Evolutionary conservation across 2,888 invertebrate species (phyloP).

Genomic region (Leptura quadrifasciata): DNA sequence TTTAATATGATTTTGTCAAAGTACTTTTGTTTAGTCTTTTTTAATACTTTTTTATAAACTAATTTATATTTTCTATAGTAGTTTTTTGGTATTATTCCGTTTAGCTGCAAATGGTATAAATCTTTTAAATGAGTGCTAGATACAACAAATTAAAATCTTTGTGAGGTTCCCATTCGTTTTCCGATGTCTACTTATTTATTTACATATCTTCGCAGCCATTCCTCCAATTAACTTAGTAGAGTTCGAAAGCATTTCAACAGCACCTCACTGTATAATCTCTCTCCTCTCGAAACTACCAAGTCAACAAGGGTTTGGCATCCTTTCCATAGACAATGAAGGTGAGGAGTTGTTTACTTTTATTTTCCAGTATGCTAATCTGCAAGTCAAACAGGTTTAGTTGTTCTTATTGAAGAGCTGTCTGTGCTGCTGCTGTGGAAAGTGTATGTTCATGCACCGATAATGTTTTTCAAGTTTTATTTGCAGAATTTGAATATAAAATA

Average conservation of each 20-base stretch:
- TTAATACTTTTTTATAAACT: too few species aligned
- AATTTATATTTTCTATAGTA: too few species aligned
- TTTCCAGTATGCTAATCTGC: conserved; percentile 41
- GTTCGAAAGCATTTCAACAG: conserved; percentile 16
- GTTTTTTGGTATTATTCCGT: too few species aligned
- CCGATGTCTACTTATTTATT: background rate
- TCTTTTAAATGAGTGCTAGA: too few species aligned
- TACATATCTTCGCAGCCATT: background rate
- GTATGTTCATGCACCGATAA: background rate
- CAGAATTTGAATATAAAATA: background rate
- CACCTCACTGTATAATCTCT: conserved; percentile 14
- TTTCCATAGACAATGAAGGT: conserved; percentile 39
- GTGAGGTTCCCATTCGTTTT: too few species aligned
- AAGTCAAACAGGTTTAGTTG: conserved; percentile 41
- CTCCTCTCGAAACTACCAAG: conserved; percentile 39
- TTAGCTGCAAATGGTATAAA: too few species aligned
- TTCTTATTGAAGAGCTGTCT: conserved; percentile 33
- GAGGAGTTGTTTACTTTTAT: conserved; percentile 42
- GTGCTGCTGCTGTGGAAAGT: conserved; percentile 2
- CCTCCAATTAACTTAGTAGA: background rate
- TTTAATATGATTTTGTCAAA: too few species aligned
- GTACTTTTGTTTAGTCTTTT: too few species aligned
- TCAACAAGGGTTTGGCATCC: conserved; percentile 38
- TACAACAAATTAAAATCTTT: background rate
- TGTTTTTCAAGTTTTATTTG: background rate